Percentiles rank a stretch among this genome's conserved stretches.
Evolutionary conservation across 2,797 vertebrate genomes (phyloP).

Genomic region (Hydrolagus colliei): DNA sequence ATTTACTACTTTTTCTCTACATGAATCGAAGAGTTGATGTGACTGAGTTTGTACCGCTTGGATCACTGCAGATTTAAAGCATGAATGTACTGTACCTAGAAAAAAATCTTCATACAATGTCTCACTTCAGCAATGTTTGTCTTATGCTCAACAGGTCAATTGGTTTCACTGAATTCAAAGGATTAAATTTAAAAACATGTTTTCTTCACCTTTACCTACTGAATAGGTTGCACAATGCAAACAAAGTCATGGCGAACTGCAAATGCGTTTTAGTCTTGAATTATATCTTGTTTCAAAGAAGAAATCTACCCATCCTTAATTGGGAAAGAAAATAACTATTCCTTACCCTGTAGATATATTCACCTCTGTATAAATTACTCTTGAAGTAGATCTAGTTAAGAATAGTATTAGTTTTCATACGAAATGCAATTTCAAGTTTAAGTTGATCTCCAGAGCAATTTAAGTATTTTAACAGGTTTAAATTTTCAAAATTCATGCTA

Average conservation of each 20-base stretch:
- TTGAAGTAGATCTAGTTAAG: background rate
- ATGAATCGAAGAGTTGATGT: background rate
- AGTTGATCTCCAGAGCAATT: background rate
- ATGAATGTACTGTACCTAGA: background rate
- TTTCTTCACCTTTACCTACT: background rate
- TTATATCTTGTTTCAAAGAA: too few relatives aligned
- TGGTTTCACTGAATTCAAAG: too few relatives aligned
- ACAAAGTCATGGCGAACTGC: background rate
- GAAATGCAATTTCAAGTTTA: background rate
- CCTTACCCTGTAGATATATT: background rate
- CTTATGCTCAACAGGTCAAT: background rate
- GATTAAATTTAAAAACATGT: background rate
- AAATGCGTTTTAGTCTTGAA: background rate
- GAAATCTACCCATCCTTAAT: too few relatives aligned
- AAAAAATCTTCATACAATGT: background rate
- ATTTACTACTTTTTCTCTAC: background rate
- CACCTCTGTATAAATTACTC: background rate
- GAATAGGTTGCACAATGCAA: background rate
- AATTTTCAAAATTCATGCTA: too few relatives aligned
- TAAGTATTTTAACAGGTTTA: too few relatives aligned
- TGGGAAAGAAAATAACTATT: too few relatives aligned
- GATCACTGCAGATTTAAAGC: background rate
- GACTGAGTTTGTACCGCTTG: background rate
- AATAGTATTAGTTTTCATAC: background rate
- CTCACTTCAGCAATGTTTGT: background rate